Evolutionary conservation across 1,140 invertebrate genomes (phyloP), one percentile per base, ranked within the genome.

Genomic region (Galendromus occidentalis): DNA sequence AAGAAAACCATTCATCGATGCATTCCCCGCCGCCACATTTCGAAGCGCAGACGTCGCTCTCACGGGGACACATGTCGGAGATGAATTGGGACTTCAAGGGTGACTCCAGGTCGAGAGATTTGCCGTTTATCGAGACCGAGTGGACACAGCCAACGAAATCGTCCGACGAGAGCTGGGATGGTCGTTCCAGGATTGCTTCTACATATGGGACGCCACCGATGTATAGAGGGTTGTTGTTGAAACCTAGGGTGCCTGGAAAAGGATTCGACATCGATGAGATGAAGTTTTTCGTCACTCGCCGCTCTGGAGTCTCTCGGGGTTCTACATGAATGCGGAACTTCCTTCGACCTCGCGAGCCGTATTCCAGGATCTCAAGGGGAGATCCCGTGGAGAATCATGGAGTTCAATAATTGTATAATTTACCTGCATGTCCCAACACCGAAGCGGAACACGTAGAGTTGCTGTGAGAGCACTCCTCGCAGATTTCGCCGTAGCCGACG

Each of bases 141-240:
- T 93, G 87, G 64, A 95, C 81, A 71, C 92, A 95, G 1, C 92
- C 92, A 41, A 94, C 83, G 64, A 95, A 84, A 74, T 95, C 91
- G 72, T 94, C 89, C 0, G 88, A 86, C 68, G 85, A 83, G 25
- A 95, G 82, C 78, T 93, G 88, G 0, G 86, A 88, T 0, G 86
- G 85, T 65, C 87, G 80, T 74, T 91, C 86, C 7, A 92, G 74
- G 0, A 93, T 82, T 0, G 87, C 84, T 75, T 91, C 86, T 0
- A 90, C 85, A 59, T 83, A 84, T 42, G 82, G 77, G 12, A 96
- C 74, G 20, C 92, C 92, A 30, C 91, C 91, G 67, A 96, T 80
- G 28, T 86, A 79, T 51, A 96, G 75, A 0, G 84, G 85, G 72
- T 91, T 86, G 68, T 86, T 87, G 76, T 91, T 90, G 75, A 93